phyloP scores from a whole-genome alignment of 2,888 invertebrate species.

The Lutraria lutraria region DNA sequence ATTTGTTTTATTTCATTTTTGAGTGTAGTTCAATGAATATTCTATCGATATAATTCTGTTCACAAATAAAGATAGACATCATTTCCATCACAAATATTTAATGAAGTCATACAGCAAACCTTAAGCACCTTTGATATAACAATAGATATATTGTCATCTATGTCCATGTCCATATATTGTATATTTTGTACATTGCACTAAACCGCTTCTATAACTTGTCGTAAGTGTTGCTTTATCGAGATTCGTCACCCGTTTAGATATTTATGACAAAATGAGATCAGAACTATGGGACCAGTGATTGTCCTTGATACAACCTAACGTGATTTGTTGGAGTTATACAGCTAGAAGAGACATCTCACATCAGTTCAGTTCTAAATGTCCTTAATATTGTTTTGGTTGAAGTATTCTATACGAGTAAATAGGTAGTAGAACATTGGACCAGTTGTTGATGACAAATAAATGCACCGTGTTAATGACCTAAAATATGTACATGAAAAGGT shows the following conservation, averaged over 20 bases:
- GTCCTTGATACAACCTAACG: neutral
- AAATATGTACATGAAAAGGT: no score
- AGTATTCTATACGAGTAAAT: neutral
- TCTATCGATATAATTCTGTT: no score
- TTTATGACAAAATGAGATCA: neutral
- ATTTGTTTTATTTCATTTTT: no score
- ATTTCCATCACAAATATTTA: neutral
- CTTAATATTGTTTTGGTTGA: neutral
- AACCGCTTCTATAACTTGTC: slow-evolving; percentile 6
- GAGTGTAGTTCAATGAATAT: no score
- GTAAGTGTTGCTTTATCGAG: neutral
- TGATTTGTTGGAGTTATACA: neutral
- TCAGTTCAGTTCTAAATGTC: neutral
- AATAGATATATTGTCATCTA: neutral
- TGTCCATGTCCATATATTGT: neutral
- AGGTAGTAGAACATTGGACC: no score
- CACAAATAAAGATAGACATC: neutral
- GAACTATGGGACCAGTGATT: neutral
- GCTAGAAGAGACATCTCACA: neutral
- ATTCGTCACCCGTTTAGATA: neutral
- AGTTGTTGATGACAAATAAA: no score
- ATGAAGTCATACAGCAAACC: neutral
- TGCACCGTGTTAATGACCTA: no score
- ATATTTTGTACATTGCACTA: slow-evolving; percentile 18
- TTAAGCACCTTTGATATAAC: neutral